Percentiles rank a stretch among this genome's conserved stretches.
These are phyloP conservation scores for Margaritifera margaritifera DNA, from an alignment of 2,888 invertebrate genomes.

Conservation along the genomic window DNA sequence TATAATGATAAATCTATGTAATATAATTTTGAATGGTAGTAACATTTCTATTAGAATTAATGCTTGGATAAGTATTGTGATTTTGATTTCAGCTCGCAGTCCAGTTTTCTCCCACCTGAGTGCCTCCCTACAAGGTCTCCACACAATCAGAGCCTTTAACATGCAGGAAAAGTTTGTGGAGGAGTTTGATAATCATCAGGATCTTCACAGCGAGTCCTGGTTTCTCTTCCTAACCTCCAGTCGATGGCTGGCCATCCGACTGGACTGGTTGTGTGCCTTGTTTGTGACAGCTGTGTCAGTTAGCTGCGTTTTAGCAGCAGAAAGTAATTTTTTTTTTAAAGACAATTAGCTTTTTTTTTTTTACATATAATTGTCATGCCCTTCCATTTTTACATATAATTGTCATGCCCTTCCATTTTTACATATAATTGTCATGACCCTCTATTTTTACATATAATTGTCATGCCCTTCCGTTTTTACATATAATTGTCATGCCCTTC, in stretches of 20 bases:
- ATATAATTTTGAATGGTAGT: too few species aligned
- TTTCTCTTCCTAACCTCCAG: conserved; percentile 90
- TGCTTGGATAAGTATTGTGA: background rate
- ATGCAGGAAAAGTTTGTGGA: conserved; percentile 84
- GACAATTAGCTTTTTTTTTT: too few species aligned
- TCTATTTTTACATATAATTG: too few species aligned
- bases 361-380: too few species aligned
- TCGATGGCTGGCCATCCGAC: conserved; percentile 93
- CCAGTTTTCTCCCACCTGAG: conserved; percentile 94
- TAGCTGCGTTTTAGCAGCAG: conserved; percentile 84
- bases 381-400: too few species aligned
- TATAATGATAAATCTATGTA: too few species aligned
- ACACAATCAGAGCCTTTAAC: conserved; percentile 90
- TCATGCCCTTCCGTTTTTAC: too few species aligned
- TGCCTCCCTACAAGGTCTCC: conserved; percentile 89
- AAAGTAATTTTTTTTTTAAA: conserved; percentile 53
- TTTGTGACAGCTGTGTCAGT: conserved; percentile 90
- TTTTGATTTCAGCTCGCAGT: conserved; percentile 82
- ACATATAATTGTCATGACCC: too few species aligned
- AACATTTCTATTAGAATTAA: too few species aligned
- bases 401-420: too few species aligned
- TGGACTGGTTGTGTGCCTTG: conserved; percentile 89
- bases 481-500: too few species aligned
- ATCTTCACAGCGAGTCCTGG: conserved; percentile 91
- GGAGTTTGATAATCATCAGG: conserved; percentile 73